Evolutionary conservation across 2,113 vertebrate genomes (phyloP).

Genomic region (Thoracochromis brauschi): DNA sequence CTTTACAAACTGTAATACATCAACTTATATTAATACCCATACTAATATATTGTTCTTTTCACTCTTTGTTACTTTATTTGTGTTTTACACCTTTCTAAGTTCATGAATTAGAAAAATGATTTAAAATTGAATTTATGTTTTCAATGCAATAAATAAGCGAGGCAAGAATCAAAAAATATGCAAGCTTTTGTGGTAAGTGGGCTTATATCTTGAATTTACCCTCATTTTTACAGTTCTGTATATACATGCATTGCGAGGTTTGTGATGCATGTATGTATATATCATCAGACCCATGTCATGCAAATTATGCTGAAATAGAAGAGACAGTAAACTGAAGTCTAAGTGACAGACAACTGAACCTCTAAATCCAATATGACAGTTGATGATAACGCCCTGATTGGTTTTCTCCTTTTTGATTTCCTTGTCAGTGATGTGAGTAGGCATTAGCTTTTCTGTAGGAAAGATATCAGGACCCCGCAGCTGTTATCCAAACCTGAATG

Average conservation of each 20-base stretch:
- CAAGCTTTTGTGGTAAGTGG: neutral
- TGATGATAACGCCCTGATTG: neutral
- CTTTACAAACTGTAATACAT: neutral
- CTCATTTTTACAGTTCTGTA: neutral
- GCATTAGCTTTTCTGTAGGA: neutral
- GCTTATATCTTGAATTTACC: neutral
- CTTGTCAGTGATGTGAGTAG: neutral
- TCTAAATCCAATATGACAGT: constrained; percentile 4
- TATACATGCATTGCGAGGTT: neutral
- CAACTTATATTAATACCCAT: neutral
- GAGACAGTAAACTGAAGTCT: neutral
- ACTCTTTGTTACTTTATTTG: neutral
- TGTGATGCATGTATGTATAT: neutral
- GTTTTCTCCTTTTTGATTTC: neutral
- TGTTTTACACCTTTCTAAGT: neutral
- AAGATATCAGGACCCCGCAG: constrained; percentile 1
- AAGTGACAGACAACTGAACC: neutral
- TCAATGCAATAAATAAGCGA: neutral
- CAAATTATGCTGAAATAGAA: neutral
- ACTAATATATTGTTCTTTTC: neutral
- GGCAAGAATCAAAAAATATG: neutral
- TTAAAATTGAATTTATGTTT: neutral
- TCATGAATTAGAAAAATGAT: neutral
- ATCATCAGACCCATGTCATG: neutral
- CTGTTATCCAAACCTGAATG: neutral